Base-by-base conservation (phyloP, 2,797 vertebrate species). In the Cynodonichthys magdalenae region DNA sequence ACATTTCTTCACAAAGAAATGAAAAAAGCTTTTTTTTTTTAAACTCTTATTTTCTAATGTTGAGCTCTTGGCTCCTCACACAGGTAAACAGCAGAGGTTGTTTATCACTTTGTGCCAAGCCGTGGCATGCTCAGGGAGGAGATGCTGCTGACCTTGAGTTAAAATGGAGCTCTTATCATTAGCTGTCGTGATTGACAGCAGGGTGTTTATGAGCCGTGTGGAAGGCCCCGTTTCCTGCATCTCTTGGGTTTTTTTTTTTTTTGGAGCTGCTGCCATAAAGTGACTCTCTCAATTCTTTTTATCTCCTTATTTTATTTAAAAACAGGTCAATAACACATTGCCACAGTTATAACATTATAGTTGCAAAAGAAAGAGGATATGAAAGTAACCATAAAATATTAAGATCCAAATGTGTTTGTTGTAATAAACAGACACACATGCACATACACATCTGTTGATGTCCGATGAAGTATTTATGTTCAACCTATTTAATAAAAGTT, bases 111-210 rank as follows among this genome's bases (percentile, higher is more conserved):
- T 66, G 57, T 75, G 82, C 79, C 83, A 69, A 71, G 81, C 72
- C 0, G 52, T 59, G 59, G 64, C 70, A 60, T 71, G 77, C 78
- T 83, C 68, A 42, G 81, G 85, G 81, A 87, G 81, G 80, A 63
- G 60, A 77, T 65, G 77, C 61, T 73, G 80, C 82, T 88, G 84
- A 89, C 86, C 90, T 90, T 89, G 86, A 88, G 73, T 82, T 83
- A 71, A 79, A 88, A 82, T 67, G 51, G 60, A 81, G 64, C 69
- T 69, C 82, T 88, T 89, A 89, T 89, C 84, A 81, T 89, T 66
- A 71, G 61, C 53, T 63, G 66, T 64, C 69, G 79, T 90, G 87
- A 91, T 81, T 91, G 86, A 87, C 87, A 90, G 87, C 66, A 27
- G 14, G 53, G 54, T 82, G 79, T 84, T 84, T 82, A 81, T 74